These are phyloP conservation scores for Leptestheria dahalacensis DNA, from an alignment of 1,140 invertebrate genomes.

Conservation along the genomic window DNA sequence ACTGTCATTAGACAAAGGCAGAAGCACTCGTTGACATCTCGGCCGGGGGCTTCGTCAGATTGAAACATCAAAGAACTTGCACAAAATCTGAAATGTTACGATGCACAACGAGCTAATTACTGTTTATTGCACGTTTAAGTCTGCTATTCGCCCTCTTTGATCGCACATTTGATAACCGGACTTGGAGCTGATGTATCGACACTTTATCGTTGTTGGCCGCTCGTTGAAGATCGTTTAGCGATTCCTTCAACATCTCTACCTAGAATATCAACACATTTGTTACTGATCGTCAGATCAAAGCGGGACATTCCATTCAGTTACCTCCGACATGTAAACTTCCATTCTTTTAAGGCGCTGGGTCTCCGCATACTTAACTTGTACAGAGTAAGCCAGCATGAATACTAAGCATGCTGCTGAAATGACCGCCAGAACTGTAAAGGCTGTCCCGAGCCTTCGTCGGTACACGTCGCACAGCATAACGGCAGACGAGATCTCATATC, in stretches of 20 bases:
- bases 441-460: background rate
- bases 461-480: background rate
- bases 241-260: too few species aligned
- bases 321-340: background rate
- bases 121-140: too few species aligned
- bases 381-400: background rate
- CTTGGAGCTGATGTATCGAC: too few species aligned
- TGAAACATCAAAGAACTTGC: background rate
- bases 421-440: background rate
- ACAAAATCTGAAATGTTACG: background rate
- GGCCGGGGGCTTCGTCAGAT: too few species aligned
- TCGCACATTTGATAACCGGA: too few species aligned
- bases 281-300: background rate
- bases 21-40: too few species aligned
- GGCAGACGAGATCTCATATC: too few species aligned
- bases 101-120: too few species aligned
- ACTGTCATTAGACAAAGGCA: background rate
- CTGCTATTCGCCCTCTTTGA: too few species aligned
- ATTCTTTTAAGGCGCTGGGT: background rate
- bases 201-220: too few species aligned
- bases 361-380: background rate
- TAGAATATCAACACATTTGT: background rate
- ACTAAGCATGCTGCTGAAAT: background rate
- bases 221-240: too few species aligned
- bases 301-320: background rate